Conservation (phyloP, 2,888 invertebrate species). For the Lasioglossum villosulum region DNA sequence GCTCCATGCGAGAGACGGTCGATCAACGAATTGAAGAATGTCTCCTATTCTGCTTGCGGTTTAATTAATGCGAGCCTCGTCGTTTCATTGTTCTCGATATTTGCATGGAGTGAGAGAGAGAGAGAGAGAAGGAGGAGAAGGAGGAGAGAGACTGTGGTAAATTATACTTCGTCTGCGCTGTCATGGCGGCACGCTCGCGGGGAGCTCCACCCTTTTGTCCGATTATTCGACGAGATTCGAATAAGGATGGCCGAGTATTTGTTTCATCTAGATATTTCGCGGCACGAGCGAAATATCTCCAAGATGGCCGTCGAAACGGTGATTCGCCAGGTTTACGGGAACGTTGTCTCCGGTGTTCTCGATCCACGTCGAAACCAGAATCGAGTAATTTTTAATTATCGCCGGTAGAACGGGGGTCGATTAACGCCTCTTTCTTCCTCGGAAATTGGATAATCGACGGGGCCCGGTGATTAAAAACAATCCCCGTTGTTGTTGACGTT, state of each 20-base stretch:
- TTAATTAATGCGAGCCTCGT: conserved; percentile 59
- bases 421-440: neutral
- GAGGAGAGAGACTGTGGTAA: conserved; percentile 26
- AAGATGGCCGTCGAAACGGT: neutral
- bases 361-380: neutral
- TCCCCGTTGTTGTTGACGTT: neutral
- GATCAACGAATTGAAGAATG: conserved; percentile 60
- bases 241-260: conserved; percentile 25
- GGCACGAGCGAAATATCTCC: neutral
- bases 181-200: conserved; percentile 11
- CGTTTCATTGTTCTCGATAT: conserved; percentile 59
- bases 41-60: conserved; percentile 54
- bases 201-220: conserved; percentile 15
- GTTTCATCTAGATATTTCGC: conserved; percentile 9
- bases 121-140: neutral
- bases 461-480: neutral
- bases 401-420: neutral
- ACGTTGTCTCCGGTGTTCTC: neutral
- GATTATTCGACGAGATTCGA: conserved; percentile 16
- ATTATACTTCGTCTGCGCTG: conserved; percentile 43
- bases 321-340: neutral
- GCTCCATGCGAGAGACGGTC: conserved; percentile 48
- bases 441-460: neutral
- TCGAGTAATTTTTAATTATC: neutral
- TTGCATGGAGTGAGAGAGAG: conserved; percentile 36